A percentile compares a stretch with the other conserved stretches of the same genome.
These are phyloP conservation scores for Mamestra configurata DNA, from an alignment of 1,140 invertebrate species.

Conservation along the genomic window DNA sequence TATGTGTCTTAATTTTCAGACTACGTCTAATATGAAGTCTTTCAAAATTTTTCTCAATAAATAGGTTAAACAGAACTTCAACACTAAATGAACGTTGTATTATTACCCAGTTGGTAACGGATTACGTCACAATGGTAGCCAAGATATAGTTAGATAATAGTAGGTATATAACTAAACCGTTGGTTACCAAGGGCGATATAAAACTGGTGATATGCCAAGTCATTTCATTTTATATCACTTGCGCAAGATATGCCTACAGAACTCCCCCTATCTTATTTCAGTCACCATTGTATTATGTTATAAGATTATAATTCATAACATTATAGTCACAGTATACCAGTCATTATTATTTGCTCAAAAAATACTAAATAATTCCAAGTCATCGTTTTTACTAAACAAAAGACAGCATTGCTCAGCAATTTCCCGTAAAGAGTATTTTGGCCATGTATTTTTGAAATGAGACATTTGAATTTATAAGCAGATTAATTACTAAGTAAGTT, in stretches of 20 bases:
- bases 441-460: no score
- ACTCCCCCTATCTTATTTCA: neutral
- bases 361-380: no score
- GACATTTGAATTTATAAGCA: no score
- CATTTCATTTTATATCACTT: constrained; percentile 19
- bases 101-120: neutral
- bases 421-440: no score
- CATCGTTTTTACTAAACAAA: no score
- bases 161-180: neutral
- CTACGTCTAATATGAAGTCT: no score
- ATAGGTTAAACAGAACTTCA: no score
- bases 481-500: no score
- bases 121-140: constrained; percentile 3
- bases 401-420: no score
- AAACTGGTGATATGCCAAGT: constrained; percentile 46
- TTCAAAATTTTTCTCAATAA: no score
- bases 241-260: constrained; percentile 17
- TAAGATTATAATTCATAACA: neutral
- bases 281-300: neutral
- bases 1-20: neutral
- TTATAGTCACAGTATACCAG: neutral
- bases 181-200: constrained; percentile 45
- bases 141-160: constrained; percentile 22
- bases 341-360: neutral
- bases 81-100: neutral